phyloP scores from a whole-genome alignment of 1,140 invertebrate species.

The Colletes gigas region DNA sequence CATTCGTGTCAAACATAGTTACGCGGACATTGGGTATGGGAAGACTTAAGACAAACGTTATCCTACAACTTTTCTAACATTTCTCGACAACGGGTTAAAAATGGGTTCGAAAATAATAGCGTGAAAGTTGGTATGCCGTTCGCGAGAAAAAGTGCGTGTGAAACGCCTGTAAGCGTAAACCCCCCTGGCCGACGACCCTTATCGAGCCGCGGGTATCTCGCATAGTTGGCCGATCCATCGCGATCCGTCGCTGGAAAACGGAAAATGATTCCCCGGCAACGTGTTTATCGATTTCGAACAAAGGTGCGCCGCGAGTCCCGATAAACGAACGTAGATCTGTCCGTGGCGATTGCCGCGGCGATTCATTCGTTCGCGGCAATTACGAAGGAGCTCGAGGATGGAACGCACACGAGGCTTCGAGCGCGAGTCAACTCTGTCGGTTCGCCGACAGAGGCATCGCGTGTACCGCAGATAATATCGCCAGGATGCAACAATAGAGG shows the following conservation, averaged over 20 bases:
- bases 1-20: too few relatives aligned
- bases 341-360: constrained; percentile 43
- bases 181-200: constrained; percentile 6
- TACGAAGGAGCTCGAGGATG: constrained; percentile 44
- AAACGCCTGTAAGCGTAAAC: constrained; percentile 28
- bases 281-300: constrained; percentile 63
- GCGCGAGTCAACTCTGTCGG: constrained; percentile 55
- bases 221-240: constrained; percentile 4
- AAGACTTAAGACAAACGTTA: too few relatives aligned
- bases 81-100: too few relatives aligned
- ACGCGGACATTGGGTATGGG: too few relatives aligned
- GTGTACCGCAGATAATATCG: constrained; percentile 66
- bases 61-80: too few relatives aligned
- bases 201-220: constrained; percentile 20
- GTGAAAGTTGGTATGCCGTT: too few relatives aligned
- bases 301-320: constrained; percentile 50
- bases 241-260: constrained; percentile 33
- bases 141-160: constrained; percentile 25
- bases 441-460: constrained; percentile 66
- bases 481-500: constrained; percentile 63
- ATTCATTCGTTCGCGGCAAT: constrained; percentile 60
- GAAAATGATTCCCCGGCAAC: constrained; percentile 44
- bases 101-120: too few relatives aligned
- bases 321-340: constrained; percentile 59
- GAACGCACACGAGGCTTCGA: constrained; percentile 56